Base-by-base conservation (phyloP, 2,797 vertebrate species). In the Graptemys geographica region DNA sequence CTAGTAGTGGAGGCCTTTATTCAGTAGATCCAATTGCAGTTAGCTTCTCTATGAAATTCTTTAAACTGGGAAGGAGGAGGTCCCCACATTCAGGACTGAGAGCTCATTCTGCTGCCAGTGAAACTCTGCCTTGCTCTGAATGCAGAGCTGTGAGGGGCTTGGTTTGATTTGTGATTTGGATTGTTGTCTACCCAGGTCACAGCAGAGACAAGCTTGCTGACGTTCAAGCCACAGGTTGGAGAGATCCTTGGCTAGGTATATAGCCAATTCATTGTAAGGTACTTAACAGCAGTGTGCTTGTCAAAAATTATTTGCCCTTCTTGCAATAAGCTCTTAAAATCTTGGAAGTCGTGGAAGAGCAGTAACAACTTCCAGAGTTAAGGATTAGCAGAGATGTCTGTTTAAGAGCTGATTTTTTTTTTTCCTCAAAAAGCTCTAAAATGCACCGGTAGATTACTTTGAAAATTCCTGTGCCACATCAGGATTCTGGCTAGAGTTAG, bases 381-480 rank as follows among this genome's bases (percentile, higher is more conserved):
- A 93, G 49, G 6, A 84, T 33, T 87, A 91, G 19, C 74, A 52
- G 52, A 83, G 53, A 62, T 95, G 93, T 86, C 92, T 84, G 19
- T 62, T 59, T 80, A 76, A 65, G 28, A 86, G 6, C 5, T 69
- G 25, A 13, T 59, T 81, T 74, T 37, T 69, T 88, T 92, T 83
- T 81, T 72, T 41, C 41, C 41, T 41, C 55, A 18, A 37, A 8
- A 21, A 72, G 65, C 31, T 83, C 83, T 89, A 85, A 89, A 90
- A 81, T 81, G 23, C 1, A 2, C 55, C 95, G 94, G 79, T 90
- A 93, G 87, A 88, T 33, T 51, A 79, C 86, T 88, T 88, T 4
- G 41, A 84, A 93, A 89, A 72, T 92, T 1, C 23, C 90, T 95
- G 91, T 55, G 52, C 76, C 84, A 90, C 91, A 89, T 79, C 81